Conservation (phyloP, 1,140 invertebrate species). For the Antheraea mylitta region DNA sequence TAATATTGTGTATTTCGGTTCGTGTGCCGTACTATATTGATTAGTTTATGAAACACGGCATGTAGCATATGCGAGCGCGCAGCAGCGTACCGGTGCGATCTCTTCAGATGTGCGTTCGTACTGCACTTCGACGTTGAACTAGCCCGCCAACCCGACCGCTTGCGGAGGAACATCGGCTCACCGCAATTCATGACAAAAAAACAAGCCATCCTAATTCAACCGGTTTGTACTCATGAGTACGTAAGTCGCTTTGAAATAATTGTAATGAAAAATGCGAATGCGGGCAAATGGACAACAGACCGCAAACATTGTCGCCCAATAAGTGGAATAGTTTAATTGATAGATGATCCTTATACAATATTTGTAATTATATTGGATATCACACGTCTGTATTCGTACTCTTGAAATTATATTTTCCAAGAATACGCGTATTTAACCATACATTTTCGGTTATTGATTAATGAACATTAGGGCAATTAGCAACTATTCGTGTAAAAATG, state of each 20-base stretch:
- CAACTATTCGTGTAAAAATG: not conserved
- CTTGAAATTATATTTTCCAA: conserved; percentile 19
- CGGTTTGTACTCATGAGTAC: conserved; percentile 27
- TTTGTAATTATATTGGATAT: conserved; percentile 1
- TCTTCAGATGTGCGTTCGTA: conserved; percentile 52
- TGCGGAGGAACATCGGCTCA: conserved; percentile 27
- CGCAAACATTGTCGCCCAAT: conserved; percentile 56
- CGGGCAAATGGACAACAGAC: conserved; percentile 52
- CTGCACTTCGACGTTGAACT: conserved; percentile 68
- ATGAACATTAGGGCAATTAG: not conserved
- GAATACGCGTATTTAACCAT: conserved; percentile 21
- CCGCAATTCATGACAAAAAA: conserved; percentile 13
- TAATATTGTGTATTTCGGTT: conserved; percentile 30
- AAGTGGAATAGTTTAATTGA: conserved; percentile 50
- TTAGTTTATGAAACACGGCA: conserved; percentile 41
- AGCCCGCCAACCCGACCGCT: conserved; percentile 51
- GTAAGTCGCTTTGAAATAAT: conserved; percentile 32
- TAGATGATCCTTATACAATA: conserved; percentile 13
- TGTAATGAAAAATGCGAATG: conserved; percentile 42
- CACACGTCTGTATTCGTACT: conserved; percentile 7
- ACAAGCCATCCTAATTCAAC: conserved; percentile 23
- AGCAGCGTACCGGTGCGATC: conserved; percentile 37
- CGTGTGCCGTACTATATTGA: conserved; percentile 13
- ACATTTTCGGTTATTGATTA: too few relatives aligned
- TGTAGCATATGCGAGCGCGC: conserved; percentile 37